A percentile compares a stretch with the other conserved stretches of the same genome.
These are phyloP conservation scores for Eriocheir sinensis DNA, from an alignment of 1,140 invertebrate species.

Conservation along the genomic window DNA sequence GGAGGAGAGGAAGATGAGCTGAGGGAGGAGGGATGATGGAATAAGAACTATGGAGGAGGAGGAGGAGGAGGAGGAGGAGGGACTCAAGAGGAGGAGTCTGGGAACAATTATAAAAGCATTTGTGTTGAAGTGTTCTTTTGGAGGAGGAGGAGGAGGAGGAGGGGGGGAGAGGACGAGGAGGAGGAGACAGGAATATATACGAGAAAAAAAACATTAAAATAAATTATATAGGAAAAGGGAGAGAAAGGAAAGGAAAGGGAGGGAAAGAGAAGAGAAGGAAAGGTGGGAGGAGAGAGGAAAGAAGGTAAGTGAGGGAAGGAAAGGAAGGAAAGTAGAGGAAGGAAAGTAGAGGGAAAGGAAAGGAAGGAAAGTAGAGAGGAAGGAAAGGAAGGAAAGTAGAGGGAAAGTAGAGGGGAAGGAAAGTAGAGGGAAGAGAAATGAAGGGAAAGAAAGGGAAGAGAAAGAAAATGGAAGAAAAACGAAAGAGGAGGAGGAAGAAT, in stretches of 20 bases:
- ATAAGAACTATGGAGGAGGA: background rate
- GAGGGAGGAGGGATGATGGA: background rate
- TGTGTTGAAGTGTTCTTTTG: background rate
- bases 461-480: background rate
- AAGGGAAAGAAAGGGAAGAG: background rate
- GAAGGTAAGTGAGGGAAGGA: background rate
- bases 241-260: background rate
- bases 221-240: background rate
- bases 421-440: background rate
- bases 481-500: background rate
- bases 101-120: constrained; percentile 11
- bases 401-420: background rate
- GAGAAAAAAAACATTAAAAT: background rate
- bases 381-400: background rate
- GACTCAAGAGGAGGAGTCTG: constrained; percentile 30
- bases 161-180: constrained; percentile 9
- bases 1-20: background rate
- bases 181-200: background rate
- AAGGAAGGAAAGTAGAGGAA: background rate
- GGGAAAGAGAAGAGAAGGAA: background rate
- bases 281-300: background rate
- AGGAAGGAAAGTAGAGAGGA: background rate
- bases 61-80: constrained; percentile 14
- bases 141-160: background rate
- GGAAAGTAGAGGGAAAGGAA: background rate